phyloP scores from a whole-genome alignment of 2,888 invertebrate species.

The Oligia latruncula region DNA sequence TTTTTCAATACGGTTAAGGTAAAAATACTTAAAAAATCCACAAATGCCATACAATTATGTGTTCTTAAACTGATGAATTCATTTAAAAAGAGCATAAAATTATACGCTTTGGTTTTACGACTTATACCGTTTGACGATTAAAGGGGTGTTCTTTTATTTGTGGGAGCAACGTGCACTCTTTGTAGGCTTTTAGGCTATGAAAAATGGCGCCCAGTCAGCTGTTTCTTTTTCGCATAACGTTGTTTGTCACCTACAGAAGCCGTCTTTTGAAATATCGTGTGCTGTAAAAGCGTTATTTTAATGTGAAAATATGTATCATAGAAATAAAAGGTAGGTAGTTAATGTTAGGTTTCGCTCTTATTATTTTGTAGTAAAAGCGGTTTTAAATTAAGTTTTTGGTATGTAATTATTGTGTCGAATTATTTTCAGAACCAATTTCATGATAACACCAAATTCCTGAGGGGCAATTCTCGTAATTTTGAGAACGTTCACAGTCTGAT shows the following conservation, averaged over 20 bases:
- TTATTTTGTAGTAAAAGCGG: background rate
- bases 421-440: too few relatives aligned
- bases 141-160: conserved; percentile 37
- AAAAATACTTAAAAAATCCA: background rate
- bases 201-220: conserved; percentile 53
- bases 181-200: conserved; percentile 56
- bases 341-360: background rate
- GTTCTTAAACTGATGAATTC: background rate
- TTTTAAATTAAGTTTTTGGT: background rate
- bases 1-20: background rate
- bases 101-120: conserved; percentile 26
- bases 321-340: background rate
- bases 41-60: background rate
- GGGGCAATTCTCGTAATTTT: background rate
- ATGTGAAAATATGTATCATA: background rate
- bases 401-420: background rate
- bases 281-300: conserved; percentile 19
- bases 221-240: conserved; percentile 47
- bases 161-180: conserved; percentile 33
- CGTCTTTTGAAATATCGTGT: conserved; percentile 41
- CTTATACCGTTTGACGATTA: conserved; percentile 28
- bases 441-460: background rate
- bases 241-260: conserved; percentile 48
- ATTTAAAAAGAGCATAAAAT: conserved; percentile 6
- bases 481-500: background rate